A percentile compares a stretch with the other conserved stretches of the same genome.
phyloP scores from a whole-genome alignment of 2,888 invertebrate genomes.

The Melipona beecheii region DNA sequence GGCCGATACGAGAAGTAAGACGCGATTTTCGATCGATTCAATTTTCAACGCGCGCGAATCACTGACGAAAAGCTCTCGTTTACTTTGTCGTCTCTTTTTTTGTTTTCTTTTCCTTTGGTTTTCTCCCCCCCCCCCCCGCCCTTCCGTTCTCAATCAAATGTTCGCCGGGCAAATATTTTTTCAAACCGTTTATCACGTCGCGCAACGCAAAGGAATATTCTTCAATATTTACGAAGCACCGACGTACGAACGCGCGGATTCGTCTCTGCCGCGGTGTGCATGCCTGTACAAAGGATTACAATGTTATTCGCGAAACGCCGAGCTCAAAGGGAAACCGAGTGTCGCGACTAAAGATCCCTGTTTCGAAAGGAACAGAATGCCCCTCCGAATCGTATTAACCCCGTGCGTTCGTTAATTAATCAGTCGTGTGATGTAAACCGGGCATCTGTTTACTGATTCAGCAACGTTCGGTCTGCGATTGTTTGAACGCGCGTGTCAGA shows the following conservation, averaged over 20 bases:
- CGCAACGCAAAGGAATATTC: constrained; percentile 23
- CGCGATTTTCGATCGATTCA: background rate
- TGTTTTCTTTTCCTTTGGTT: background rate
- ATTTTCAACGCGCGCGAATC: background rate
- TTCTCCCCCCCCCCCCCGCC: too few relatives aligned
- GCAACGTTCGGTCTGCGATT: background rate
- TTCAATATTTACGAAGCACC: constrained; percentile 37
- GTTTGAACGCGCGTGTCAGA: background rate
- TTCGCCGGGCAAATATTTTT: constrained; percentile 12
- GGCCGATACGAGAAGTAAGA: background rate
- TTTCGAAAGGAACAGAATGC: background rate
- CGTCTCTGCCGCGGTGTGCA: background rate
- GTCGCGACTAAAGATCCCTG: constrained; percentile 8
- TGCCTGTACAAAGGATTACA: constrained; percentile 36
- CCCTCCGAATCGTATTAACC: constrained; percentile 18
- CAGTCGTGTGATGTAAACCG: background rate
- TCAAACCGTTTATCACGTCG: constrained; percentile 22
- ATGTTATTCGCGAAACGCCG: constrained; percentile 21
- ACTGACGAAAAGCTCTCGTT: constrained; percentile 2
- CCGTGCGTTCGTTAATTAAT: constrained; percentile 18
- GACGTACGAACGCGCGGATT: constrained; percentile 11
- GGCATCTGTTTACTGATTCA: background rate
- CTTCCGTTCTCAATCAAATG: background rate
- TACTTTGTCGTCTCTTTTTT: background rate
- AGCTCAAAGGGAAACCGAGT: background rate